Conservation (phyloP, 2,888 invertebrate species). For the Lordiphosa andalusiaca region DNA sequence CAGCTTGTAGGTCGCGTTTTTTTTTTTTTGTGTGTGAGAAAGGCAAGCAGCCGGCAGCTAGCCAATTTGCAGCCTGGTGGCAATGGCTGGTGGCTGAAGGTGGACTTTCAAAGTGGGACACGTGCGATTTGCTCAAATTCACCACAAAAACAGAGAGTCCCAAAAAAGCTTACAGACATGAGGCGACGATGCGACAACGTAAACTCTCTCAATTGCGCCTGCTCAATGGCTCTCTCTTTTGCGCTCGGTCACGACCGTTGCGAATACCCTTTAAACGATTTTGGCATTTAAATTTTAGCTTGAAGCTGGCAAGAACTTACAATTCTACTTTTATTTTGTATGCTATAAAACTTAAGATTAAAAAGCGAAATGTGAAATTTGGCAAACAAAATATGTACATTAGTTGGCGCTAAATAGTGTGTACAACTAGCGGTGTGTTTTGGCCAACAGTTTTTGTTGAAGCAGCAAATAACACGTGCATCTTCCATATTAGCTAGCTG, state of each 20-base stretch:
- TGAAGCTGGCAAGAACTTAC: too few relatives aligned
- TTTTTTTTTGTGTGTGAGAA: constrained; percentile 18
- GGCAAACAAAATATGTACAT: too few relatives aligned
- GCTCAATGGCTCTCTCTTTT: constrained; percentile 4
- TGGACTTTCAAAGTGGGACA: constrained; percentile 59
- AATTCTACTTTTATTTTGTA: too few relatives aligned
- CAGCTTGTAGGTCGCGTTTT: neutral
- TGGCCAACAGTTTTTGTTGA: constrained; percentile 8
- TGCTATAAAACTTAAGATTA: too few relatives aligned
- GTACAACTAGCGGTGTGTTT: constrained; percentile 15
- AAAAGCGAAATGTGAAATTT: too few relatives aligned
- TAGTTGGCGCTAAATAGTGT: too few relatives aligned
- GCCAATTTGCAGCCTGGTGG: constrained; percentile 38
- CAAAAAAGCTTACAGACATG: constrained; percentile 28
- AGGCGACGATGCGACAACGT: too few relatives aligned
- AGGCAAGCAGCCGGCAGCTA: constrained; percentile 30
- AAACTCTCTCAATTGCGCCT: constrained; percentile 27
- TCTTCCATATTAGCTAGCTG: constrained; percentile 7
- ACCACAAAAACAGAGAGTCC: constrained; percentile 72
- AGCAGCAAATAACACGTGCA: constrained; percentile 47
- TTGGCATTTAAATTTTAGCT: too few relatives aligned
- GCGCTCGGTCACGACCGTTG: too few relatives aligned
- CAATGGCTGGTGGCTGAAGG: constrained; percentile 25
- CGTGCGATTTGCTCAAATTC: constrained; percentile 61
- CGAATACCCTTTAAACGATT: too few relatives aligned